These are phyloP conservation scores for Alauda arvensis DNA, from an alignment of 2,797 vertebrate genomes.

Conservation along the genomic window DNA sequence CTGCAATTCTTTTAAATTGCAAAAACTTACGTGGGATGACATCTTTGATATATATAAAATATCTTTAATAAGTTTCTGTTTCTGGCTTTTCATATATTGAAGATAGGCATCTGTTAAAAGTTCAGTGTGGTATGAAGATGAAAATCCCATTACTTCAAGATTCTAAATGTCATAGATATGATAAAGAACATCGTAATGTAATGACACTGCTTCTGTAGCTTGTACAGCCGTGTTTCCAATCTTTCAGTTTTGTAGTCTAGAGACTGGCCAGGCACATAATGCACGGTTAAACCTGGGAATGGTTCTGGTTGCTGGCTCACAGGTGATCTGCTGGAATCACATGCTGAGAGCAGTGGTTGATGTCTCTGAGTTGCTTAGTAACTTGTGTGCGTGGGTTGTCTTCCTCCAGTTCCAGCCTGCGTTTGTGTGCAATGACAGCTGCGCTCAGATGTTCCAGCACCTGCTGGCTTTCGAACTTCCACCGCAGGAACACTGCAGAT, in stretches of 20 bases:
- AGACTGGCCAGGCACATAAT: neutral
- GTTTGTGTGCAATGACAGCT: neutral
- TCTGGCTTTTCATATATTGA: neutral
- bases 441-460: rapidly evolving
- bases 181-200: neutral
- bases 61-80: neutral
- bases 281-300: rapidly evolving
- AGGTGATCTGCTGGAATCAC: neutral
- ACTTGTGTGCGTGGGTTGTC: neutral
- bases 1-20: neutral
- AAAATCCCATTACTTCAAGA: neutral
- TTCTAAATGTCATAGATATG: neutral
- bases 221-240: neutral
- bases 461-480: neutral
- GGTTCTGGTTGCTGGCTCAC: neutral
- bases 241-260: neutral
- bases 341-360: neutral
- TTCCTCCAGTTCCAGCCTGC: rapidly evolving
- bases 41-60: neutral
- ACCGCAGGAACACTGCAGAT: rapidly evolving
- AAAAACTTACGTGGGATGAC: neutral
- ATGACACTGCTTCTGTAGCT: neutral
- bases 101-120: neutral
- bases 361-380: neutral
- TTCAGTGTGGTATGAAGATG: neutral